Base-by-base conservation (phyloP, 1,140 invertebrate species). In the Drosophila mauritiana region DNA sequence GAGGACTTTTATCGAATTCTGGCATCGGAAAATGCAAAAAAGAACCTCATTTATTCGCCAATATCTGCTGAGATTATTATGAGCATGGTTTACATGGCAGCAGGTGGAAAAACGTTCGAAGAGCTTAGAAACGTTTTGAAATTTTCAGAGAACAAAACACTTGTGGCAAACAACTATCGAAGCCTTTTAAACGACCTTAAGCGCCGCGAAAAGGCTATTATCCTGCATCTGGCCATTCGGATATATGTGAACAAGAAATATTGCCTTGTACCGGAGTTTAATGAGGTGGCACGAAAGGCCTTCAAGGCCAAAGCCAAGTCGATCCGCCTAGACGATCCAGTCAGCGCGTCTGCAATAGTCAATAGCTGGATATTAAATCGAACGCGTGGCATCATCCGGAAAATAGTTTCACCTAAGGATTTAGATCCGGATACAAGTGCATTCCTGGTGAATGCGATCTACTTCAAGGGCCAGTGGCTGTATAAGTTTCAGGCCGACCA, bases 361-460 rank as follows among this genome's bases (percentile, higher is more conserved):
- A 96, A 95, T 67, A 25, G 69, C 2, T 96, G 94, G 94, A 94
- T 95, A 10, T 88, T 92, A 39, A 61, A 93, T 3, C 70, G 93
- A 39, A 96, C 95, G 0, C 92, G 93, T 22, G 86, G 93, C 37
- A 93, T 93, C 72, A 95, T 96, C 20, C 93, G 92, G 43, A 65
- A 95, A 67, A 83, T 96, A 0, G 67, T 95, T 6, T 10, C 76
- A 1, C 17, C 90, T 27, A 89, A 40, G 46, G 75, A 74, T 4
- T 43, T 94, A 0, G 37, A 61, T 45, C 2, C 6, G 0, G 27
- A 75, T 5, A 92, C 92, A 75, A 90, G 37, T 22, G 59, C 95
- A 43, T 91, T 96, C 11, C 86, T 96, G 4, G 91, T 94, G 1
- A 96, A 96, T 85, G 95, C 95, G 1, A 92, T 96, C 34, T 95